These are phyloP conservation scores for Halocaridina rubra DNA, from an alignment of 2,888 invertebrate genomes.

Conservation along the genomic window DNA sequence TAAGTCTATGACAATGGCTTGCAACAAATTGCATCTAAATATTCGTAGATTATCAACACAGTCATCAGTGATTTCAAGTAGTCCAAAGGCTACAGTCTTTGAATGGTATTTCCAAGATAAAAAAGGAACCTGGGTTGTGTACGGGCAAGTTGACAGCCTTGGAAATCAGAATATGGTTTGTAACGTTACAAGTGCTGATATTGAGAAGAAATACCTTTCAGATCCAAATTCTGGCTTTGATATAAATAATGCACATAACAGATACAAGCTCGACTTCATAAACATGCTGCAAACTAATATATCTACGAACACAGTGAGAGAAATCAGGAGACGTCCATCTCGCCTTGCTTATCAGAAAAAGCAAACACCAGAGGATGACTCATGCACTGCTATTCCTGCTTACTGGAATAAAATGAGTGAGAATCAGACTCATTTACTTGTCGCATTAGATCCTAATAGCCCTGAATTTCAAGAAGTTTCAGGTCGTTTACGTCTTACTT, in stretches of 20 bases:
- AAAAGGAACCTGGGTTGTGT: slow-evolving; percentile 25
- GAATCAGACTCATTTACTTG: slow-evolving; percentile 18
- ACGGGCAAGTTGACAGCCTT: slow-evolving; percentile 15
- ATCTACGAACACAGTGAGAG: not conserved
- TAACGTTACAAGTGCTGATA: slow-evolving; percentile 5
- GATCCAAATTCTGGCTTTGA: slow-evolving; percentile 1
- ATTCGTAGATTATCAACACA: slow-evolving; percentile 32
- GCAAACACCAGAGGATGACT: not conserved
- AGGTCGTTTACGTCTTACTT: slow-evolving; percentile 2
- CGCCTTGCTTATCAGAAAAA: slow-evolving; percentile 21
- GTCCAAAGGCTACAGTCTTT: slow-evolving; percentile 39
- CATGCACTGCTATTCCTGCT: not conserved
- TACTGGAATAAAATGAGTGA: slow-evolving; percentile 22
- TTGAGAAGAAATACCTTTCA: slow-evolving; percentile 23
- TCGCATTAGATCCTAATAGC: not conserved
- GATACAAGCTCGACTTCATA: slow-evolving; percentile 18
- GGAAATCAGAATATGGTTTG: slow-evolving; percentile 25
- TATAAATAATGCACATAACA: not conserved
- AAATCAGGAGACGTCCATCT: slow-evolving; percentile 29
- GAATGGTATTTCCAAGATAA: slow-evolving; percentile 37
- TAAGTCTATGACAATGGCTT: not conserved
- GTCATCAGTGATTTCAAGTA: not conserved
- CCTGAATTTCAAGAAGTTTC: slow-evolving; percentile 19
- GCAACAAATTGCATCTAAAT: not conserved
- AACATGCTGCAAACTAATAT: slow-evolving; percentile 32